Conservation (phyloP, 2,888 invertebrate genomes). For the Erpobdella octoculata region DNA sequence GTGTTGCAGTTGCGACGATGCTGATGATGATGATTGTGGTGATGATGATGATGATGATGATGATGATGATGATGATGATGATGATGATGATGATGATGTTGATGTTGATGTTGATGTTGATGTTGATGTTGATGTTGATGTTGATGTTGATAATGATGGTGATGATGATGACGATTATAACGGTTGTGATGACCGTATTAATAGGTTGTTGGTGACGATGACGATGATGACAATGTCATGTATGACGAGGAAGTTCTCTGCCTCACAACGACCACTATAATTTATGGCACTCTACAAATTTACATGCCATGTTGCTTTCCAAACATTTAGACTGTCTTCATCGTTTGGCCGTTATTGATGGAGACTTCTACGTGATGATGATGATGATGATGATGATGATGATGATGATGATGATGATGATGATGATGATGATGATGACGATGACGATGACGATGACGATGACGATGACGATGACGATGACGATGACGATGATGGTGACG, state of each 20-base stretch:
- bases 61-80: slow-evolving; percentile 19
- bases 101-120: background rate
- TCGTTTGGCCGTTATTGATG: background rate
- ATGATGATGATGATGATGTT: slow-evolving; percentile 3
- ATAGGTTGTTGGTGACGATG: too few species aligned
- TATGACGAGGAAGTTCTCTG: too few species aligned
- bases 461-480: slow-evolving; percentile 22
- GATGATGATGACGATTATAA: too few species aligned
- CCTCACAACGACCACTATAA: too few species aligned
- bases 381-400: slow-evolving; percentile 19
- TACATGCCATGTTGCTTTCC: too few species aligned
- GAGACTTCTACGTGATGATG: background rate
- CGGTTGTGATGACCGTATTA: too few species aligned
- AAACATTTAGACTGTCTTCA: too few species aligned
- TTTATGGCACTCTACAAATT: too few species aligned
- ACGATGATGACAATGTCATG: too few species aligned
- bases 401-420: slow-evolving; percentile 23
- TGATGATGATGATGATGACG: slow-evolving; percentile 28
- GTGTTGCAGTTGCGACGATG: too few species aligned
- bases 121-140: too few species aligned
- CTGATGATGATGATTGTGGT: slow-evolving; percentile 3
- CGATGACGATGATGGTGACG: slow-evolving; percentile 22
- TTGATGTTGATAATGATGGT: too few species aligned
- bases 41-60: slow-evolving; percentile 17
- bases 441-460: slow-evolving; percentile 24